Evolutionary conservation across 2,797 vertebrate species (phyloP).

Genomic region (Bucorvus abyssinicus): DNA sequence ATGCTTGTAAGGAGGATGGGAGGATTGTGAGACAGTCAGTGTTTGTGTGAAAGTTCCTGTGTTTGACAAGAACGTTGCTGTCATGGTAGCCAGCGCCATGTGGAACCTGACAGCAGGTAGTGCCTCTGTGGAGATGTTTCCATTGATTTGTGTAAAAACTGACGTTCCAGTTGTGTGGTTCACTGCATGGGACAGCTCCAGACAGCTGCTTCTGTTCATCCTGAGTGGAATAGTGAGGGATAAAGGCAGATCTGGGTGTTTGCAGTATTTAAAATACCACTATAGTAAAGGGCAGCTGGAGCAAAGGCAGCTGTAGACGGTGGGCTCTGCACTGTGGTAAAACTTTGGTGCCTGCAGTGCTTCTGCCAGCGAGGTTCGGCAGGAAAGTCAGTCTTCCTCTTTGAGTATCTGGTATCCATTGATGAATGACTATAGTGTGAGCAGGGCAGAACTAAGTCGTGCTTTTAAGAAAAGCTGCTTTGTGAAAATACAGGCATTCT

Average conservation of each 20-base stretch:
- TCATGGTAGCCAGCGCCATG: neutral
- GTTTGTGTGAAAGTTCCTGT: neutral
- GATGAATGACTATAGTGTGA: neutral
- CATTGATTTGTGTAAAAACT: accelerated
- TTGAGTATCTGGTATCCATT: neutral
- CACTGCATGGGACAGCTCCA: neutral
- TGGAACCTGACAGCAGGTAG: neutral
- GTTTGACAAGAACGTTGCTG: neutral
- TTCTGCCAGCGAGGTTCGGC: neutral
- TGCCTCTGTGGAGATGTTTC: neutral
- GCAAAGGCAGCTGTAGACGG: neutral
- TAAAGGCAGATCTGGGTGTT: neutral
- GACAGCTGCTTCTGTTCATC: neutral
- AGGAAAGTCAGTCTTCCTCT: neutral
- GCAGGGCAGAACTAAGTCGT: neutral
- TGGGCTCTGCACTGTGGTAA: neutral
- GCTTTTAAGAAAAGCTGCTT: neutral
- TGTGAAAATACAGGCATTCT: neutral
- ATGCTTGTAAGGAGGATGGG: neutral
- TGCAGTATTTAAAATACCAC: neutral
- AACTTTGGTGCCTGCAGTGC: neutral
- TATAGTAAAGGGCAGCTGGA: neutral
- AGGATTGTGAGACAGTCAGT: neutral
- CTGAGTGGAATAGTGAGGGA: accelerated
- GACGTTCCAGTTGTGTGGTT: neutral